These are phyloP conservation scores for Blastobasis adustella DNA, from an alignment of 2,888 invertebrate species.

Conservation along the genomic window DNA sequence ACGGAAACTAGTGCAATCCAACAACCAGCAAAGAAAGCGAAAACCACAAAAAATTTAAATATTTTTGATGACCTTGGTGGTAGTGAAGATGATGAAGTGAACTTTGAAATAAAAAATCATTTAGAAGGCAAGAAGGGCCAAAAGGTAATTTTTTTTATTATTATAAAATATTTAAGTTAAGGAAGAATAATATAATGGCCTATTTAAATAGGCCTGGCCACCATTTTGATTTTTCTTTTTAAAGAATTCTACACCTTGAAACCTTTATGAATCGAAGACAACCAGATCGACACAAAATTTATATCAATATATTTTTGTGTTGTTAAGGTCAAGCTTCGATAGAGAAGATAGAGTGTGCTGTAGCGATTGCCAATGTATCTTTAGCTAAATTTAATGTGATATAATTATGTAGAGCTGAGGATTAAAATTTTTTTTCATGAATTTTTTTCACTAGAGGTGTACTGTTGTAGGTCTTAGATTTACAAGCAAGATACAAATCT, in stretches of 20 bases:
- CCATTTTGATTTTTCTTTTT: no score
- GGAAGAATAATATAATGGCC: no score
- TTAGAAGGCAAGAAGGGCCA: slow-evolving; percentile 79
- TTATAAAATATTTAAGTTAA: background rate
- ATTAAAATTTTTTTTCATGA: background rate
- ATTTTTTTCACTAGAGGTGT: background rate
- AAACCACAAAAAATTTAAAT: background rate
- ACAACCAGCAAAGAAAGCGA: background rate
- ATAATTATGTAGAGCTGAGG: background rate
- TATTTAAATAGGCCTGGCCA: no score
- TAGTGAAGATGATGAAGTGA: slow-evolving; percentile 43
- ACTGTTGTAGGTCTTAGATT: slow-evolving; percentile 74
- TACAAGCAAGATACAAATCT: slow-evolving; percentile 82
- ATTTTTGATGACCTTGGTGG: slow-evolving; percentile 32
- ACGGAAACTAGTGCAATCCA: no score
- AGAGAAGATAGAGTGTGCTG: no score
- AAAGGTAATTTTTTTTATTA: slow-evolving; percentile 53
- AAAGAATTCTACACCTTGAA: no score
- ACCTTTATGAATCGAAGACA: no score
- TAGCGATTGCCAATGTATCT: no score
- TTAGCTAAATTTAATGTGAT: no score
- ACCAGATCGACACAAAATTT: background rate
- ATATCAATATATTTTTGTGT: slow-evolving; percentile 1
- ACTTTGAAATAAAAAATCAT: slow-evolving; percentile 78
- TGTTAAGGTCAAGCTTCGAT: background rate